Base-by-base conservation (phyloP, 2,888 invertebrate species). In the Hipparchia semele region DNA sequence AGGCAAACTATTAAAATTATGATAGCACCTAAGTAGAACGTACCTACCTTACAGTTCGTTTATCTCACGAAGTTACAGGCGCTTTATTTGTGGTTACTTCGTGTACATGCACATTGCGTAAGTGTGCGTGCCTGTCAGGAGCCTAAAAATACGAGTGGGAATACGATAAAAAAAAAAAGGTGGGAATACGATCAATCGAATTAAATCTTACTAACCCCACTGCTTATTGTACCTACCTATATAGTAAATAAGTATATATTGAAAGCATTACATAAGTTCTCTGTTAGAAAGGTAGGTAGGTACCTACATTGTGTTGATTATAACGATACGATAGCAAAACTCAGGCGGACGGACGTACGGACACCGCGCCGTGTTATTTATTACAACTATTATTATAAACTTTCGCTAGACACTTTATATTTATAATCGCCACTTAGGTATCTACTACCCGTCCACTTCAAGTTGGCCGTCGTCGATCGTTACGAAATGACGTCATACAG, bases 371-470 rank as follows among this genome's bases (percentile, higher is more conserved):
- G 53, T 53, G 69, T 60, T 70, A 54, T 70, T 70, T 62, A 60
- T 69, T 53, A 45, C 46, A 23, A 39, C 62, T 62, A 62, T 70
- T 62, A 70, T 62, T 62, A 70, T 51, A 54, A 53, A 70, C 70
- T 62, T 70, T 70, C 70, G 61, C 70, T 62, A 33, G 13, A 62
- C 70, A 10, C 9, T 68, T 58, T 46, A 60, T 49, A 62, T 46
- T 46, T 46, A 60, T 62, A 62, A 62, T 62, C 12, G 8, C 62
- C 62, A 12, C 46, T 4, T 13, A 33, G 9, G 51, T 53, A 53
- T 23, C 33, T 65, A 23, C 23, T 23, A 23, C 23, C 23, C 23
- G 23, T 23, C 23, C 23, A 23, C 23, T 23, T 23, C 23, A 23
- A 23, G 23, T 23, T 23, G 23, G 23, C 23, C 23, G 23, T 23